Percentiles rank a stretch among this genome's conserved stretches.
Evolutionary conservation across 2,888 invertebrate species (phyloP).

Genomic region (Phortica magna): DNA sequence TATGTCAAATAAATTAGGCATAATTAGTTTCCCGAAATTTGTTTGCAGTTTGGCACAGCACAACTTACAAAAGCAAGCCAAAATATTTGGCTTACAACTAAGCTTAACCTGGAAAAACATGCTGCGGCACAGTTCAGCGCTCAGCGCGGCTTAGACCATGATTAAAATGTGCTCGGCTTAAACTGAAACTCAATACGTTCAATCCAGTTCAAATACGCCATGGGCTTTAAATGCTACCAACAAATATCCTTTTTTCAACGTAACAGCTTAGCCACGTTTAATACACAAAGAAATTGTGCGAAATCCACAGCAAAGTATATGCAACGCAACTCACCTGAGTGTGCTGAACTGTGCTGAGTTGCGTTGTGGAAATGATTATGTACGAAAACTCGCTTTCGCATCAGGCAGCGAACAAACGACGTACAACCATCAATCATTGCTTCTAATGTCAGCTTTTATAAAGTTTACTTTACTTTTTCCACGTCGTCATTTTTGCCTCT

Average conservation of each 20-base stretch:
- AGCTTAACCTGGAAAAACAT: too few species aligned
- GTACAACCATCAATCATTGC: constrained; percentile 65
- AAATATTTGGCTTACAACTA: too few species aligned
- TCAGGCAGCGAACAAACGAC: neutral
- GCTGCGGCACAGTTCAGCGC: too few species aligned
- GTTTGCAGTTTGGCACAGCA: too few species aligned
- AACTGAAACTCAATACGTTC: neutral
- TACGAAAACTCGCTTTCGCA: neutral
- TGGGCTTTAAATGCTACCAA: too few species aligned
- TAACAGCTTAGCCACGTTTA: neutral
- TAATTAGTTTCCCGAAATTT: neutral
- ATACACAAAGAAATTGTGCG: neutral
- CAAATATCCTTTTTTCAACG: constrained; percentile 2
- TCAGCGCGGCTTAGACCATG: too few species aligned
- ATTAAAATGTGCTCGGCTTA: too few species aligned
- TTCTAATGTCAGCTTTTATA: constrained; percentile 39
- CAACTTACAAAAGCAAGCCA: too few species aligned
- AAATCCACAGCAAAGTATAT: neutral
- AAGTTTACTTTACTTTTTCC: constrained; percentile 20
- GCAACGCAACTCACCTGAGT: constrained; percentile 13
- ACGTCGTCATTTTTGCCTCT: neutral
- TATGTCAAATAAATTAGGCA: neutral
- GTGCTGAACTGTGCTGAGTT: neutral
- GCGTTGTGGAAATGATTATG: too few species aligned
- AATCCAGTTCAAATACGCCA: neutral